Percentiles rank a stretch among this genome's conserved stretches.
phyloP scores from a whole-genome alignment of 2,113 vertebrate genomes.

The Mastomys natalensis region DNA sequence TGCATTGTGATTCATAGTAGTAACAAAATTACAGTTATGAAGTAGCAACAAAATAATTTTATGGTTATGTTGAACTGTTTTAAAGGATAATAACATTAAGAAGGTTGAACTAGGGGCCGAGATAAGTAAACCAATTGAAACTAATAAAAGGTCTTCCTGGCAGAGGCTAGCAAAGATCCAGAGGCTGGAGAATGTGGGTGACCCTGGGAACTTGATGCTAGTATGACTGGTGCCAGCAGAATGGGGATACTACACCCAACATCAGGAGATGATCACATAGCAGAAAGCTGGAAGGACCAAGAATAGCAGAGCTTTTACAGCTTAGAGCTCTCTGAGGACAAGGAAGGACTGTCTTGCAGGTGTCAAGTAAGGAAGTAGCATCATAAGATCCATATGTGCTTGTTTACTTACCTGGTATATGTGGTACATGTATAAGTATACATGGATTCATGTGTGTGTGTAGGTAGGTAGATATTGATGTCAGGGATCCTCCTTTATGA shows the following conservation, averaged over 20 bases:
- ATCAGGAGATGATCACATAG: not conserved
- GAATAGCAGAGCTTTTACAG: not conserved
- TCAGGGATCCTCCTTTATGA: not conserved
- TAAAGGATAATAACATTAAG: not conserved
- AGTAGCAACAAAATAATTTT: not conserved
- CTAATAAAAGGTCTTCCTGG: not conserved
- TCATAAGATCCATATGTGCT: not conserved
- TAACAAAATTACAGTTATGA: not conserved
- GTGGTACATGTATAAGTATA: not conserved
- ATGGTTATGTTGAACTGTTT: not conserved
- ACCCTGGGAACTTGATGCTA: not conserved
- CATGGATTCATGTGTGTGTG: not conserved
- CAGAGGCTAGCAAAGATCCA: not conserved
- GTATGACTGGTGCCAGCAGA: not conserved
- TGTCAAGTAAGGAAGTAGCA: not conserved
- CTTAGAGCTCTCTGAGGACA: not conserved
- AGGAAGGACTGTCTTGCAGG: not conserved
- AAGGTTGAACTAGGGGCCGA: not conserved
- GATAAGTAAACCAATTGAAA: not conserved
- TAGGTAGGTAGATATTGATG: not conserved
- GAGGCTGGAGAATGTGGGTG: not conserved
- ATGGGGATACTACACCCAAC: not conserved
- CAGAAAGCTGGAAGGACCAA: not conserved
- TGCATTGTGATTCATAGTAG: not conserved
- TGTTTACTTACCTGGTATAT: not conserved